phyloP scores from a whole-genome alignment of 2,888 invertebrate genomes.

The Perithous albicinctus region DNA sequence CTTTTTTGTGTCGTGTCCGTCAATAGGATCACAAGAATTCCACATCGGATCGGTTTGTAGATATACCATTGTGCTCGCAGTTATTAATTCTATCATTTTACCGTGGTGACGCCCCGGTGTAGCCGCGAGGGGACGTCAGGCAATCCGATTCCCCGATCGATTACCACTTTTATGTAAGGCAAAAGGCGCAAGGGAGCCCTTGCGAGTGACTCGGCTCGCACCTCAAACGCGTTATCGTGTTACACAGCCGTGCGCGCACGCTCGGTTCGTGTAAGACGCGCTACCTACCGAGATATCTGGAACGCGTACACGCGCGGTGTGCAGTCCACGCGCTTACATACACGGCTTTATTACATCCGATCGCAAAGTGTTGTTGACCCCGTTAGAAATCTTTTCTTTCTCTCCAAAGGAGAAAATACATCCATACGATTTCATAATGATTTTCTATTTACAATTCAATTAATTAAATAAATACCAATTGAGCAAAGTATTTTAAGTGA shows the following conservation, averaged over 20 bases:
- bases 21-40: constrained; percentile 21
- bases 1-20: background rate
- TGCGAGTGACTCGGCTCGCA: constrained; percentile 7
- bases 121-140: constrained; percentile 18
- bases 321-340: background rate
- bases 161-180: constrained; percentile 47
- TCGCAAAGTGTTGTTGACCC: constrained; percentile 52
- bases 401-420: constrained; percentile 2
- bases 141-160: constrained; percentile 39
- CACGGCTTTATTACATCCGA: constrained; percentile 53
- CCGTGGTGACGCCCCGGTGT: background rate
- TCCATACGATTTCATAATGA: constrained; percentile 47
- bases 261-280: background rate
- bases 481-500: too few relatives aligned
- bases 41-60: constrained; percentile 20
- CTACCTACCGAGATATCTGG: constrained; percentile 30
- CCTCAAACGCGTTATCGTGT: constrained; percentile 56
- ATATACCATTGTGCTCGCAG: constrained; percentile 15
- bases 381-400: constrained; percentile 57
- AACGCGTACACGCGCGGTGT: constrained; percentile 19
- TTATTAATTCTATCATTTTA: constrained; percentile 23
- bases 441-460: background rate
- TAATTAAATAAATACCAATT: background rate
- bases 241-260: constrained; percentile 31
- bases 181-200: constrained; percentile 20